Conservation (phyloP, 2,113 vertebrate species). For the Turdus rufiventris region DNA sequence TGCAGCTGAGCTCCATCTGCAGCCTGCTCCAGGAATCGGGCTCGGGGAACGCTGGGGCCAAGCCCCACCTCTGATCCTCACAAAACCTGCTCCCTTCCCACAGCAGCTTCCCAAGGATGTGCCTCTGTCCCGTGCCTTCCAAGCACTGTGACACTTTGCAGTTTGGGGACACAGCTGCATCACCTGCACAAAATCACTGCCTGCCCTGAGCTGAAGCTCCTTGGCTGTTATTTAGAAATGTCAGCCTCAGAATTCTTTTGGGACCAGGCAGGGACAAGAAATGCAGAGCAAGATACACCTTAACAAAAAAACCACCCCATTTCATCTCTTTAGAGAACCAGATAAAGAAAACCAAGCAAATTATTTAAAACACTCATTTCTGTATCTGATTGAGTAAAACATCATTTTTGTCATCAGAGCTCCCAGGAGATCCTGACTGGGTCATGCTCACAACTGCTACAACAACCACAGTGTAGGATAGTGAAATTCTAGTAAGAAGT, state of each 20-base stretch:
- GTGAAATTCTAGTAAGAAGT: not conserved
- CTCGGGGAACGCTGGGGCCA: not conserved
- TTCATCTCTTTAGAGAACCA: not conserved
- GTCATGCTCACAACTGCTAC: not conserved
- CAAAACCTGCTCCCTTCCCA: not conserved
- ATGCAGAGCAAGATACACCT: not conserved
- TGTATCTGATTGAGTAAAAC: not conserved
- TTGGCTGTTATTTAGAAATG: rapidly evolving
- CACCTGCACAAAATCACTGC: not conserved
- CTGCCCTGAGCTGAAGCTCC: not conserved
- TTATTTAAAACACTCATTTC: not conserved
- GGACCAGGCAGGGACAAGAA: not conserved
- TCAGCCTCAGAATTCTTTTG: not conserved
- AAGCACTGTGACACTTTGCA: rapidly evolving
- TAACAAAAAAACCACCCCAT: not conserved
- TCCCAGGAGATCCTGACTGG: not conserved
- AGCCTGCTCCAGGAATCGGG: not conserved
- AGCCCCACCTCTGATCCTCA: rapidly evolving
- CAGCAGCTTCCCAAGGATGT: not conserved
- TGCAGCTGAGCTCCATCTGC: not conserved
- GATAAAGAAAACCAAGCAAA: not conserved
- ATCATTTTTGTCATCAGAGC: not conserved
- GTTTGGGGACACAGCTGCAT: not conserved
- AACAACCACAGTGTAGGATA: not conserved
- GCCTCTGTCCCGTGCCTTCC: not conserved